A percentile compares a stretch with the other conserved stretches of the same genome.
Evolutionary conservation across 2,888 invertebrate genomes (phyloP).

Genomic region (Macaria notata): DNA sequence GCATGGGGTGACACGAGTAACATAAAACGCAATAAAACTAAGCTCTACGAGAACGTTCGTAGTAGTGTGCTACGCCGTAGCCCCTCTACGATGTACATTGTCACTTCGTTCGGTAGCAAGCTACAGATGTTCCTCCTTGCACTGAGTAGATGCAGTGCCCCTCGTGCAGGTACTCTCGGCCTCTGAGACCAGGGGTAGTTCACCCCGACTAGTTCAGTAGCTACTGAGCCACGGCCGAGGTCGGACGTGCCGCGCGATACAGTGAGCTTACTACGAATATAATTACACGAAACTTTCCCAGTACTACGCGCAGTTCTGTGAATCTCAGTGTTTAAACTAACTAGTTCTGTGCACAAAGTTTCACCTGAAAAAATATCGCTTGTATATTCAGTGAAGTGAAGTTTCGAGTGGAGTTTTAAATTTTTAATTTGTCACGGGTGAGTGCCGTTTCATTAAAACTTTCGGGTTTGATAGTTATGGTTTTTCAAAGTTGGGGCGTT

Average conservation of each 20-base stretch:
- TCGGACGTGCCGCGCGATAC: conserved; percentile 19
- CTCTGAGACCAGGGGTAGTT: no score
- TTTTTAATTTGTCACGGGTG: conserved; percentile 14
- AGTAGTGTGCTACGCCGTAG: no score
- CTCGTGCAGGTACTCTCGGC: no score
- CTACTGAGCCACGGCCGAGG: conserved; percentile 11
- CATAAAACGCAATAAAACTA: no score
- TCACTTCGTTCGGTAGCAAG: no score
- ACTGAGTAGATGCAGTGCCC: no score
- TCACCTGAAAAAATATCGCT: conserved; percentile 1
- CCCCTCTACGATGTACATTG: no score
- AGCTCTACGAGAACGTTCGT: no score
- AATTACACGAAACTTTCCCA: neutral
- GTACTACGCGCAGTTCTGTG: conserved; percentile 1
- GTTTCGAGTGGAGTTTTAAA: conserved; percentile 18
- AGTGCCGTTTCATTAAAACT: conserved; percentile 13
- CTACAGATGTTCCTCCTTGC: no score
- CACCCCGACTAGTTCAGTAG: conserved; percentile 25
- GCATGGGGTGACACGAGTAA: no score
- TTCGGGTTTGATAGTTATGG: conserved; percentile 7
- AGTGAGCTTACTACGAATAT: neutral
- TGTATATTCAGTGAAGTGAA: conserved; percentile 22
- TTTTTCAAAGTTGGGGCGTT: neutral
- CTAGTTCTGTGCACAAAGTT: neutral
- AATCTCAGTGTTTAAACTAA: conserved; percentile 1